Evolutionary conservation across 2,888 invertebrate genomes (phyloP).

Genomic region (Mactromeris polynyma): DNA sequence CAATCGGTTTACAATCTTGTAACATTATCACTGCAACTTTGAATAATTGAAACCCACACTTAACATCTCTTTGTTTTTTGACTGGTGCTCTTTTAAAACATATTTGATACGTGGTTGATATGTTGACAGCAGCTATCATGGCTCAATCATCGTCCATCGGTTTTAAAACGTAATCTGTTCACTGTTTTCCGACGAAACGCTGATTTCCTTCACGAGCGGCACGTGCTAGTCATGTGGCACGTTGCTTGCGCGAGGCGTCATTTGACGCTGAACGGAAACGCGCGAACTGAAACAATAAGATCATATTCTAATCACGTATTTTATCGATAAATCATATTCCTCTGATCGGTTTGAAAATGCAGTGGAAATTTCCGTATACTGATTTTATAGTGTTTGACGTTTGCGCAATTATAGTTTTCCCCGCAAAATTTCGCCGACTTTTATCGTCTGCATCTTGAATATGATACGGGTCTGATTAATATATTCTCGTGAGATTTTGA

Average conservation of each 20-base stretch:
- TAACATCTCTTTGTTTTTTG: background rate
- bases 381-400: background rate
- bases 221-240: constrained; percentile 62
- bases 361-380: background rate
- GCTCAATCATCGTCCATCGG: background rate
- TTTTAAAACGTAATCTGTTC: constrained; percentile 40
- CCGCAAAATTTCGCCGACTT: background rate
- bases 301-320: constrained; percentile 62
- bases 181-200: constrained; percentile 26
- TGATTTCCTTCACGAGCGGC: constrained; percentile 45
- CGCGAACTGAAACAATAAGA: constrained; percentile 55
- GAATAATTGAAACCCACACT: background rate
- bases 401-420: background rate
- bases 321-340: constrained; percentile 47
- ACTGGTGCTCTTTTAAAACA: constrained; percentile 22
- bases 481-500: background rate
- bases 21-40: background rate
- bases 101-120: constrained; percentile 8
- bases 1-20: background rate
- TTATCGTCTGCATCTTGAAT: background rate
- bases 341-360: background rate
- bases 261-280: constrained; percentile 57
- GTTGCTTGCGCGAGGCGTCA: constrained; percentile 48
- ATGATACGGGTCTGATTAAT: background rate
- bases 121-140: constrained; percentile 35